Base-by-base conservation (phyloP, 2,113 vertebrate genomes). In the Lanius ludovicianus region DNA sequence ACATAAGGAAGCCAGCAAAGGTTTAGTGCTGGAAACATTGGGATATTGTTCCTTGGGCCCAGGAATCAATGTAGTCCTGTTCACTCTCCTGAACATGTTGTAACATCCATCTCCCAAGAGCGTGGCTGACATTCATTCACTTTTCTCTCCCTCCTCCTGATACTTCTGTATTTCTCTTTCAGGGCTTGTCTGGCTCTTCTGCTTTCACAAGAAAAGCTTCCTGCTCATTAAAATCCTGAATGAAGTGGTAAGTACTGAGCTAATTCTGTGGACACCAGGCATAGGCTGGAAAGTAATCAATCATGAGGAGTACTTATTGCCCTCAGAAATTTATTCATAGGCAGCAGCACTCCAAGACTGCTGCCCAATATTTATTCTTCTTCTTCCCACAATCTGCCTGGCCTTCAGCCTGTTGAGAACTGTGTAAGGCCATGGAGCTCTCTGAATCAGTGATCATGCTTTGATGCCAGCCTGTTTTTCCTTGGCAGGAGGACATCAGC, bases 141-240 rank as follows among this genome's bases (percentile, higher is more conserved):
- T 95, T 69, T 79, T 60, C 46, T 95, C 37, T 60, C 59, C 7
- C n/a, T 89, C 4, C 37, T 81, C 6, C 53, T 55, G 28, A 59
- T 76, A 35, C 27, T 57, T 78, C 31, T 84, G 5, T 73, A 46
- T 95, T 94, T 97, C n/a, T 94, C 1, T 94, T 96, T 46, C 96
- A 99, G 99, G 99, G 78, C 93, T 99, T 77, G 92, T 97, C 41
- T 98, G 98, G 85, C 95, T 99, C 39, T 98, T 99, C 80, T 98
- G 94, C 73, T 98, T 98, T 96, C 94, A 96, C 46, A 94, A 89
- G 59, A 97, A 98, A 23, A 74, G 4, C 24, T 97, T 99, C 76
- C 89, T 97, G 83, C 95, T 98, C 11, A 63, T 99, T 92, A 98
- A 97, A 96, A 63, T 97, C 90, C 97, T 99, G 77, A 99, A 99